phyloP scores from a whole-genome alignment of 2,113 vertebrate genomes.

The Naja naja region DNA sequence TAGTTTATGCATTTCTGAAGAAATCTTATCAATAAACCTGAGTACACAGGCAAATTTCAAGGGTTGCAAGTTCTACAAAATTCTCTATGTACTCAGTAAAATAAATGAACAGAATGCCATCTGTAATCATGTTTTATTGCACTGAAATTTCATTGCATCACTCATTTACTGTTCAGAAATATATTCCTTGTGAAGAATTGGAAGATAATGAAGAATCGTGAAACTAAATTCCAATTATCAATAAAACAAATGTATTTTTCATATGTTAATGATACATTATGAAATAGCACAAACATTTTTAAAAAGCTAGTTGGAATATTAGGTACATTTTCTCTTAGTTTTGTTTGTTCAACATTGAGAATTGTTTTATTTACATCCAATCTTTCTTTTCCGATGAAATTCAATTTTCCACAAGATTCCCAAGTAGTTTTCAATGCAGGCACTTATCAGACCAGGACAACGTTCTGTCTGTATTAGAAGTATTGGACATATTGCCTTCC shows the following conservation, averaged over 20 bases:
- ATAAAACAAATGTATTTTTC: neutral
- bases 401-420: neutral
- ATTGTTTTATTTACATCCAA: neutral
- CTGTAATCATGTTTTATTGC: constrained; percentile 37
- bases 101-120: constrained; percentile 56
- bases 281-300: neutral
- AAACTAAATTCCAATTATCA: constrained; percentile 2
- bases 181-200: neutral
- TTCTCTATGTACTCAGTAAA: constrained; percentile 4
- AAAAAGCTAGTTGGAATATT: neutral
- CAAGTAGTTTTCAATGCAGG: neutral
- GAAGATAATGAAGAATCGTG: neutral
- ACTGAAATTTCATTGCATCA: neutral
- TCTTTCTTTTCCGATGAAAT: neutral
- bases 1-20: neutral
- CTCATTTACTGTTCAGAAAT: neutral
- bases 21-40: neutral
- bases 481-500: neutral
- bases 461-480: neutral
- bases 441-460: neutral
- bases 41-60: constrained; percentile 7
- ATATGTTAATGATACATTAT: neutral
- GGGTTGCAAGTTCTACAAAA: neutral
- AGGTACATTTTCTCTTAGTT: neutral
- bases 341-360: neutral